Conservation (phyloP, 1,140 invertebrate genomes). For the Colletes latitarsis region DNA sequence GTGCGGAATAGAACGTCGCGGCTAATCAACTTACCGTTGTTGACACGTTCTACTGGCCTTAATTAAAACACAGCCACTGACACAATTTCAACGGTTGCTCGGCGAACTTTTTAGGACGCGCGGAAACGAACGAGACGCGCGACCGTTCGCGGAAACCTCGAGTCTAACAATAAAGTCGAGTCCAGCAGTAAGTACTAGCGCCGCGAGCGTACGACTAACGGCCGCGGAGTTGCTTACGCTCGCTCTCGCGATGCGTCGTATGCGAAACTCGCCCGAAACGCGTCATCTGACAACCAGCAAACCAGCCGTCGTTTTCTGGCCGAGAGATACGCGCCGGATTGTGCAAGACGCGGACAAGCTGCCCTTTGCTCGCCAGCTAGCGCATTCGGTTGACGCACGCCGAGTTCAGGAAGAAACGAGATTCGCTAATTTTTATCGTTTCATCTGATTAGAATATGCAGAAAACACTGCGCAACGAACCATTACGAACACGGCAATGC, state of each 20-base stretch:
- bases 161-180: not conserved
- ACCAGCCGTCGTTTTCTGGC: slow-evolving; percentile 59
- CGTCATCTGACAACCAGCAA: slow-evolving; percentile 69
- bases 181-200: not conserved
- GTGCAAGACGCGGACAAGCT: slow-evolving; percentile 66
- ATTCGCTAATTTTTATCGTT: not conserved
- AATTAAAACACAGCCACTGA: not conserved
- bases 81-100: not conserved
- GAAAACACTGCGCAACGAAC: not conserved
- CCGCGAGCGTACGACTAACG: not conserved
- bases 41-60: too few relatives aligned
- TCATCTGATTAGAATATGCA: too few relatives aligned
- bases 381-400: slow-evolving; percentile 33
- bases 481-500: not conserved
- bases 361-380: slow-evolving; percentile 72
- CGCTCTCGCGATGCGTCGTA: not conserved
- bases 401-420: not conserved
- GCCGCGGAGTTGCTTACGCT: not conserved
- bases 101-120: not conserved
- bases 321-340: slow-evolving; percentile 66
- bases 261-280: slow-evolving; percentile 51
- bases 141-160: not conserved
- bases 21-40: too few relatives aligned
- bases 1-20: too few relatives aligned
- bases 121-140: not conserved